These are phyloP conservation scores for Machaerirhynchus nigripectus DNA, from an alignment of 2,113 vertebrate species.

Conservation along the genomic window DNA sequence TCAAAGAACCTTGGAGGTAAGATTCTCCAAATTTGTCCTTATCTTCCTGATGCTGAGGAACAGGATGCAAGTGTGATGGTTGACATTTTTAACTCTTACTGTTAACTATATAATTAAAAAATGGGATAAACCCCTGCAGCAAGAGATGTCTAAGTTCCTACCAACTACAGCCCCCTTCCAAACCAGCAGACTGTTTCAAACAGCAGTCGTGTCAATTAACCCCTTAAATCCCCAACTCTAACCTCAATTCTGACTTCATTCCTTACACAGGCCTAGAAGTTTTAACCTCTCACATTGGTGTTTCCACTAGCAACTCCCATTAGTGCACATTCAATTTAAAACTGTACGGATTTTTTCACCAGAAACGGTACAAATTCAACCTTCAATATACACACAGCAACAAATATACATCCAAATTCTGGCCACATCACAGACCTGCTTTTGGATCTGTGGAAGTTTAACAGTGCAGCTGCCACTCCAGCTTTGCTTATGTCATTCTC, in stretches of 20 bases:
- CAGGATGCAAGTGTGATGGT: not conserved
- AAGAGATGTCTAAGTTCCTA: not conserved
- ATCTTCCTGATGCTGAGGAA: not conserved
- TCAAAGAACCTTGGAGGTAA: not conserved
- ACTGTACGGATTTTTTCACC: not conserved
- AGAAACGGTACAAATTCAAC: not conserved
- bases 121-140: not conserved
- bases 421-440: not conserved
- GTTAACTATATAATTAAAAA: not conserved
- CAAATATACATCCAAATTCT: not conserved
- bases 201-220: not conserved
- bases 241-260: not conserved
- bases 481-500: not conserved
- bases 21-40: not conserved
- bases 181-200: not conserved
- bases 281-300: not conserved
- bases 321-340: not conserved
- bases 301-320: not conserved
- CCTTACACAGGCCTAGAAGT: not conserved
- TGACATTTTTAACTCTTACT: not conserved
- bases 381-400: not conserved
- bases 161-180: not conserved
- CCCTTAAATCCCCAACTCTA: not conserved
- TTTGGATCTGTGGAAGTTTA: not conserved
- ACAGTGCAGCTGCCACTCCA: not conserved